Base-by-base conservation (phyloP, 2,888 invertebrate genomes). In the Ophioninae sp. region DNA sequence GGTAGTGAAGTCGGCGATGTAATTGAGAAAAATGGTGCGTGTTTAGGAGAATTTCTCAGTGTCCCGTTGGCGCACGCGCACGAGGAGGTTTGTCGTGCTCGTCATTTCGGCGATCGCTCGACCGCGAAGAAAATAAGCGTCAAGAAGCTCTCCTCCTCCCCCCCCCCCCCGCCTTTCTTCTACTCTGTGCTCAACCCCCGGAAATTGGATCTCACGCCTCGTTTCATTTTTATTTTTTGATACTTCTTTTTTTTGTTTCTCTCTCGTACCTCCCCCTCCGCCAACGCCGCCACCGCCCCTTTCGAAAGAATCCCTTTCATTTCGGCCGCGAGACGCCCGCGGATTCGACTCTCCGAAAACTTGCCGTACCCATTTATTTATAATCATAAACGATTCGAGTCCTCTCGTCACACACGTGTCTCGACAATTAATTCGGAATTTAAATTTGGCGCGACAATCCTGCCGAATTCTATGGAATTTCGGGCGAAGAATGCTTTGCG, bases 201-300 rank as follows among this genome's bases (percentile, higher is more conserved):
- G 83, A 83, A 83, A 83, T 83, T 83, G 83, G 83, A 80, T 80
- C 83, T 77, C 80, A 41, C 80, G 83, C 72, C 80, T 80, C 83
- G 83, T 83, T 83, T 80, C 21, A 64, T 79, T 56, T 65, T 65
- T 21, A 50, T 56, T 65, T 74, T 74, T 74, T 65, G 37, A 17
- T 64, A 23, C 20, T 62, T 61, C 50, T 59, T 30, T 21, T 64
- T 74, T 61, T 62, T 61, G 37, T 59, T 30, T 21, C 50, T 74
- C 41, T 50, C 17, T 50, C 41, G 41, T 41, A 8, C 41, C 41
- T 7, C 41, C 17, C 50, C 13, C 50, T 13, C 6, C 6, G 50
- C 10, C 30, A 3, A 30, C 30, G 30, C 67, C 64, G 61, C 8
- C 20, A 20, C 13, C 37, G 17, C 20, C 23, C 13, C 59, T 82